These are phyloP conservation scores for Barypeithes pellucidus DNA, from an alignment of 2,888 invertebrate species.

Conservation along the genomic window DNA sequence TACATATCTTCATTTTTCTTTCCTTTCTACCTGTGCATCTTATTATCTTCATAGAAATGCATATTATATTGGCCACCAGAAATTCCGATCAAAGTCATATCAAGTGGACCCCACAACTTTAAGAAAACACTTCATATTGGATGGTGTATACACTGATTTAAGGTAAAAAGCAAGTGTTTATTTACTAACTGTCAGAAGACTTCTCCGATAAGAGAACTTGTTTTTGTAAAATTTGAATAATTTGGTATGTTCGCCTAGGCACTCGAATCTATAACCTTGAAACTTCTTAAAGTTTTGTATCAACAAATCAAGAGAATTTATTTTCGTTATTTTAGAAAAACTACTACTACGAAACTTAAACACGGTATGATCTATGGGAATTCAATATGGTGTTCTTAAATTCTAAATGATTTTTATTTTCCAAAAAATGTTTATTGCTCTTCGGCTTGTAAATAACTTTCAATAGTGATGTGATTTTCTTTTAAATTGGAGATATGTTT, in stretches of 20 bases:
- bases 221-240: slow-evolving; percentile 41
- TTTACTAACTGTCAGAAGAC: slow-evolving; percentile 43
- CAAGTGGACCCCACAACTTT: slow-evolving; percentile 49
- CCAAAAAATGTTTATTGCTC: too few relatives aligned
- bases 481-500: too few relatives aligned
- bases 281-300: background rate
- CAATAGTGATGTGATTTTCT: too few relatives aligned
- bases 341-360: too few relatives aligned
- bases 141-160: slow-evolving; percentile 44
- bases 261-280: background rate
- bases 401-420: too few relatives aligned
- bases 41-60: slow-evolving; percentile 10
- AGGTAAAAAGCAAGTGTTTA: slow-evolving; percentile 43
- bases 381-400: too few relatives aligned
- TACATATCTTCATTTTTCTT: too few relatives aligned
- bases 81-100: slow-evolving; percentile 17
- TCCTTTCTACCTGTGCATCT: slow-evolving; percentile 25
- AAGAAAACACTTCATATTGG: slow-evolving; percentile 44
- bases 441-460: too few relatives aligned
- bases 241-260: slow-evolving; percentile 28
- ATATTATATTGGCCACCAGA: slow-evolving; percentile 28
- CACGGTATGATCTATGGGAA: too few relatives aligned
- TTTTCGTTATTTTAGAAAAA: too few relatives aligned
- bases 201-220: slow-evolving; percentile 27
- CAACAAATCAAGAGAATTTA: too few relatives aligned